Evolutionary conservation across 2,113 vertebrate genomes (phyloP).

Genomic region (Microtus montanus): DNA sequence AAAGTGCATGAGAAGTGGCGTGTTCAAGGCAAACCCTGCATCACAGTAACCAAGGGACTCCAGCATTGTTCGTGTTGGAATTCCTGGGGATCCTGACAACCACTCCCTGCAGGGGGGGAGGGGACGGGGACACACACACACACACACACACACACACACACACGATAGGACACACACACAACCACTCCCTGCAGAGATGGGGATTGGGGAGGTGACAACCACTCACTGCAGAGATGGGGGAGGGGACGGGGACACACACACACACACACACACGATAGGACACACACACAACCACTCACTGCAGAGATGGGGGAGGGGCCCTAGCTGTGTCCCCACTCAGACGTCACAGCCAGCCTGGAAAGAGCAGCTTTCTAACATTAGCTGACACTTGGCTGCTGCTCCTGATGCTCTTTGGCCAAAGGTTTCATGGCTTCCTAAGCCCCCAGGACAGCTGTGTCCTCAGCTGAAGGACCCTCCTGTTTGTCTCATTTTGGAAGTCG

Average conservation of each 20-base stretch:
- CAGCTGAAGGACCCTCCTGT: neutral
- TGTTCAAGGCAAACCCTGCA: neutral
- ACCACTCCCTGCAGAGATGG: neutral
- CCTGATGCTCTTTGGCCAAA: rapidly evolving
- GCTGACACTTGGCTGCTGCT: neutral
- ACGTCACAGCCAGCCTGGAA: neutral
- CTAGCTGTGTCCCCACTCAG: neutral
- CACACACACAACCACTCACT: too few species aligned
- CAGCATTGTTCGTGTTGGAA: neutral
- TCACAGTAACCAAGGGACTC: neutral
- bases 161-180: too few species aligned
- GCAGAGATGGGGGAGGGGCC: rapidly evolving
- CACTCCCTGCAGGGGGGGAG: rapidly evolving
- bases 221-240: too few species aligned
- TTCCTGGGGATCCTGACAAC: neutral
- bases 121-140: too few species aligned
- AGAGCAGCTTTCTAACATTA: rapidly evolving
- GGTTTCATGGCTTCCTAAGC: neutral
- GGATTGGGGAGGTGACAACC: too few species aligned
- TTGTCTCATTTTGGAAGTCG: neutral
- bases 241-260: too few species aligned
- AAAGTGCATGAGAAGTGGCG: neutral
- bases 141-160: too few species aligned
- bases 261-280: too few species aligned
- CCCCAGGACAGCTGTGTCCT: neutral